Base-by-base conservation (phyloP, 2,888 invertebrate genomes). In the Melanchra persicariae region DNA sequence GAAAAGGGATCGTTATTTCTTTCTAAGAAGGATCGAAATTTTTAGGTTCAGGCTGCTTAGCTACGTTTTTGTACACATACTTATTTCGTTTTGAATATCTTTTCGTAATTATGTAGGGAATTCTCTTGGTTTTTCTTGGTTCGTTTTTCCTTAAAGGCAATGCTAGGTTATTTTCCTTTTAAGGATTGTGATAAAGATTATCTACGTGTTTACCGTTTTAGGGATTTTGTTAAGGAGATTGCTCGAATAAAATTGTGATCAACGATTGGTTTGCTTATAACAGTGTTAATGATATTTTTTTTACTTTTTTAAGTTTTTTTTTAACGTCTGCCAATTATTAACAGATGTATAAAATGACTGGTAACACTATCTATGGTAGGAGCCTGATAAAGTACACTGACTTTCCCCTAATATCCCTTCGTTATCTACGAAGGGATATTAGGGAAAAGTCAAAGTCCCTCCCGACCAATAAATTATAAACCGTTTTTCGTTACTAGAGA, bases 11-110 rank as follows among this genome's bases (percentile, higher is more conserved):
- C 45, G 5, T 45, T 60, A 63, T 67, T 63, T 77, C 19, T 63
- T 54, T 55, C 40, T 55, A 0, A 37, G 34, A 58, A 26, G 40
- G 10, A 47, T 26, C 34, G 37, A 57, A 51, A 49, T 72, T 66
- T 55, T 63, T 47, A 17, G 24, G 22, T 12, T 37, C 47, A 54
- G 10, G 26, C 70, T 57, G 19, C 51, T 77, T 58, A 52, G 26
- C 17, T 64, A 47, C 34, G 24, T 70, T 70, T 61, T 17, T n/a
- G 55, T 58, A 34, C n/a, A 37, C 47, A 65, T 74, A 74, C 81
- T 71, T 81, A 74, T 78, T 70, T 63, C 55, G 63, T 66, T 66
- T 67, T 54, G 45, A 59, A 79, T 70, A 76, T 76, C 6, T 57
- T 68, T 37, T 43, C 40, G 64, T 66, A 62, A 70, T 67, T 77